Conservation (phyloP, 2,797 vertebrate species). For the Phylloscopus collybita region DNA sequence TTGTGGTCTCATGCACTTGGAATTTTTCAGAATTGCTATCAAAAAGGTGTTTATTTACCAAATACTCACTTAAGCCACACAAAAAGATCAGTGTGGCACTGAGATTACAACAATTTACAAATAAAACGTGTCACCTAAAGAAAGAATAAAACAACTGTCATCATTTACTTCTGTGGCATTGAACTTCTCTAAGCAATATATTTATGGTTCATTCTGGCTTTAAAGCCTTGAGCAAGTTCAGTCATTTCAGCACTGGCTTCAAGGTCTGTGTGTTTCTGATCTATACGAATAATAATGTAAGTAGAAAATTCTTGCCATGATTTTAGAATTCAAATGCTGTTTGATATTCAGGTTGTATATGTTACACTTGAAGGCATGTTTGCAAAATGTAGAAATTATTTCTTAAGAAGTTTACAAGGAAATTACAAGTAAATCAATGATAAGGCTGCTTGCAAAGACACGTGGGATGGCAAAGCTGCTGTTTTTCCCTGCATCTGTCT, state of each 20-base stretch:
- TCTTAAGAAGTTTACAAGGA: conserved; percentile 5
- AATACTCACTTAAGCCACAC: neutral
- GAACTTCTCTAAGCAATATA: neutral
- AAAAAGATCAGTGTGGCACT: neutral
- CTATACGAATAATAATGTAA: neutral
- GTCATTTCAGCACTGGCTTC: neutral
- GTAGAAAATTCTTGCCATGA: neutral
- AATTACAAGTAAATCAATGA: conserved; percentile 11
- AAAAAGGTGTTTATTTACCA: neutral
- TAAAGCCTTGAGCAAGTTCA: neutral
- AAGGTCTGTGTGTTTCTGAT: neutral
- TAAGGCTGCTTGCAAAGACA: conserved; percentile 18
- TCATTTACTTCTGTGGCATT: neutral
- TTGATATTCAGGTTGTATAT: neutral
- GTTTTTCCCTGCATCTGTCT: neutral
- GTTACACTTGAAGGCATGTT: neutral
- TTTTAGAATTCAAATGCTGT: neutral
- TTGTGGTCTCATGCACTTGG: neutral
- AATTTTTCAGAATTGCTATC: neutral
- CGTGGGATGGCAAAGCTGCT: neutral
- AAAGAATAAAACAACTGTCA: neutral
- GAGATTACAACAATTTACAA: neutral
- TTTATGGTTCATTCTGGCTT: neutral
- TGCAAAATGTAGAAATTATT: conserved; percentile 10
- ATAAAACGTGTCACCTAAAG: neutral